Conservation (phyloP, 2,888 invertebrate species). For the Drosophila phalerata region DNA sequence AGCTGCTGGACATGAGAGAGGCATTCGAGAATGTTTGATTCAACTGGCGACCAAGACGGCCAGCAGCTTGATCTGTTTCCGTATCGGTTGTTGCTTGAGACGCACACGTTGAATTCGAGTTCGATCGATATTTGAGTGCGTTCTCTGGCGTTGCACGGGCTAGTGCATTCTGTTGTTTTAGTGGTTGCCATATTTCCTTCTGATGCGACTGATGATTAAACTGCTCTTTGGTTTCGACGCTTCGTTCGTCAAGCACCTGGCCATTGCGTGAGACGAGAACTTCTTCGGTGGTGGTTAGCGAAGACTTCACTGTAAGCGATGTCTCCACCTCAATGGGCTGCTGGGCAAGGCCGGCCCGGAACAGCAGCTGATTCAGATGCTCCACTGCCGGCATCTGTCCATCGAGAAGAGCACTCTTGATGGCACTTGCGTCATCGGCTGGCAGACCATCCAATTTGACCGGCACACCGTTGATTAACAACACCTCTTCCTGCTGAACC, state of each 20-base stretch:
- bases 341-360: slow-evolving; percentile 88
- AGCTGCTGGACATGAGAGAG: slow-evolving; percentile 66
- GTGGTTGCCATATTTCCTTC: slow-evolving; percentile 89
- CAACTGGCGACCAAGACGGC: slow-evolving; percentile 57
- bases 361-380: slow-evolving; percentile 89
- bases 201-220: slow-evolving; percentile 89
- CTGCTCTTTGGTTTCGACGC: slow-evolving; percentile 90
- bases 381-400: slow-evolving; percentile 91
- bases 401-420: slow-evolving; percentile 89
- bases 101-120: slow-evolving; percentile 68
- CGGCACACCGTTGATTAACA: slow-evolving; percentile 90
- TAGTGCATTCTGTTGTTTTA: slow-evolving; percentile 41
- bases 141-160: slow-evolving; percentile 66
- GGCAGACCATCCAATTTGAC: slow-evolving; percentile 89
- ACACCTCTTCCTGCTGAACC: slow-evolving; percentile 90
- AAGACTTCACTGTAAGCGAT: slow-evolving; percentile 90
- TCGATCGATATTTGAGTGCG: slow-evolving; percentile 63
- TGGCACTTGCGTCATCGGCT: slow-evolving; percentile 89
- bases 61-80: slow-evolving; percentile 34
- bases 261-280: slow-evolving; percentile 89
- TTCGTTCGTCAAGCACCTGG: slow-evolving; percentile 89
- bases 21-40: slow-evolving; percentile 78
- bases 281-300: slow-evolving; percentile 90
- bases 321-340: slow-evolving; percentile 90
- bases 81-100: slow-evolving; percentile 54